phyloP scores from a whole-genome alignment of 2,888 invertebrate genomes.

The Smittia sp. region DNA sequence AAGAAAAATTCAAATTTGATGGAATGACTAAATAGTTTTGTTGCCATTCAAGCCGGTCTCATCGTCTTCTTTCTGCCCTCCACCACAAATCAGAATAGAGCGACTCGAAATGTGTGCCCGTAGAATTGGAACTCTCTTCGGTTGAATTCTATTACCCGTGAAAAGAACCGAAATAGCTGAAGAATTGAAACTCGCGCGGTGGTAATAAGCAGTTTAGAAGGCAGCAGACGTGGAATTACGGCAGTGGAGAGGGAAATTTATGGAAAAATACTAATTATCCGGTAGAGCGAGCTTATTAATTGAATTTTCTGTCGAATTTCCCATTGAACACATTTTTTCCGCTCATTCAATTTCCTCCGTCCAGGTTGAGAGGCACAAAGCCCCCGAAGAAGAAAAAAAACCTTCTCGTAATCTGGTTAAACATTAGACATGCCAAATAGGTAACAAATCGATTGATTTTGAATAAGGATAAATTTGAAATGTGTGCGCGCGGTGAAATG shows the following conservation, averaged over 20 bases:
- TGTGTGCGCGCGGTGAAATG: conserved; percentile 31
- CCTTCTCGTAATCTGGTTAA: conserved; percentile 35
- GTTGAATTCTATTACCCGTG: conserved; percentile 18
- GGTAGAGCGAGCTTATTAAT: conserved; percentile 41
- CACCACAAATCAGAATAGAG: conserved; percentile 36
- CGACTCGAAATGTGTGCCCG: conserved; percentile 30
- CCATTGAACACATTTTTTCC: conserved; percentile 35
- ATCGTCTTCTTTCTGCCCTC: conserved; percentile 2
- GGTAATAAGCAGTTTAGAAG: conserved; percentile 39
- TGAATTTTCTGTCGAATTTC: conserved; percentile 41
- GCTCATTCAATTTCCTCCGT: conserved; percentile 15
- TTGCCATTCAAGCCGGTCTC: conserved; percentile 35
- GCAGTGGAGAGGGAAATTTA: conserved; percentile 27
- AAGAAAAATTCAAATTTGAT: conserved; percentile 42
- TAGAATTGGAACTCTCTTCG: conserved; percentile 20
- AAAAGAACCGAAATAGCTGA: conserved; percentile 3
- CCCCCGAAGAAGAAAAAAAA: conserved; percentile 1
- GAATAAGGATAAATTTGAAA: conserved; percentile 40
- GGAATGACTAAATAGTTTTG: conserved; percentile 42
- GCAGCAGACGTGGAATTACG: conserved; percentile 37
- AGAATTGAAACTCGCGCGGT: conserved; percentile 23
- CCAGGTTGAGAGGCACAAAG: background rate
- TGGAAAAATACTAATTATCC: conserved; percentile 41
- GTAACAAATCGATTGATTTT: conserved; percentile 41
- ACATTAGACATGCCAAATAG: conserved; percentile 39